Evolutionary conservation across 2,113 vertebrate genomes (phyloP).

Genomic region (Melanerpes aurifrons): DNA sequence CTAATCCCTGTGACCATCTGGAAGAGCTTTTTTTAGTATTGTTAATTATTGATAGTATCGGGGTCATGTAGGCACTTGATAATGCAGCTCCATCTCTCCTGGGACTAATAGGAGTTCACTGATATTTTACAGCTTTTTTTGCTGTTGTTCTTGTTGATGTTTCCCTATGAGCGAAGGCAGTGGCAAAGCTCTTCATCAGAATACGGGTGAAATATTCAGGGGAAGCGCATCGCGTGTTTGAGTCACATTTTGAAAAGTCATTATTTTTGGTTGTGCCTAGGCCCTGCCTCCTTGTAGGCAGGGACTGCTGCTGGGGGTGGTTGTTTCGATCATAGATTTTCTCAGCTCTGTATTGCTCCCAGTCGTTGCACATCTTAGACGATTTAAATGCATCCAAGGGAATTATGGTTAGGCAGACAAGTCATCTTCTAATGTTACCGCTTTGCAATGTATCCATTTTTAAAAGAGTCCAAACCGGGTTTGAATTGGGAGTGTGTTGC

Average conservation of each 20-base stretch:
- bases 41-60: conserved; percentile 76
- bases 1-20: conserved; percentile 60
- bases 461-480: too few relatives aligned
- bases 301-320: neutral
- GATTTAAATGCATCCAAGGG: rapidly evolving
- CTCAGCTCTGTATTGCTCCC: neutral
- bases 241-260: neutral
- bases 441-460: neutral
- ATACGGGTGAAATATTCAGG: rapidly evolving
- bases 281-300: neutral
- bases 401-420: neutral
- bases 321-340: neutral
- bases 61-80: conserved; percentile 66
- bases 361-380: rapidly evolving
- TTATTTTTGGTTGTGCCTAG: neutral
- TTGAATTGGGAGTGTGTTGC: neutral
- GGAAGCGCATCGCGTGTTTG: rapidly evolving
- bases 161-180: neutral
- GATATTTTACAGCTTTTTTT: neutral
- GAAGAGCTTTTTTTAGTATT: conserved; percentile 62
- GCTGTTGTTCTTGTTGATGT: neutral
- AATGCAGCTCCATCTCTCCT: conserved; percentile 1
- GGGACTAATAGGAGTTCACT: conserved; percentile 18
- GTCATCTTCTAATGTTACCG: neutral
- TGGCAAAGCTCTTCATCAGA: neutral